Evolutionary conservation across 2,797 vertebrate species (phyloP).

Genomic region (Clarias pachynema): DNA sequence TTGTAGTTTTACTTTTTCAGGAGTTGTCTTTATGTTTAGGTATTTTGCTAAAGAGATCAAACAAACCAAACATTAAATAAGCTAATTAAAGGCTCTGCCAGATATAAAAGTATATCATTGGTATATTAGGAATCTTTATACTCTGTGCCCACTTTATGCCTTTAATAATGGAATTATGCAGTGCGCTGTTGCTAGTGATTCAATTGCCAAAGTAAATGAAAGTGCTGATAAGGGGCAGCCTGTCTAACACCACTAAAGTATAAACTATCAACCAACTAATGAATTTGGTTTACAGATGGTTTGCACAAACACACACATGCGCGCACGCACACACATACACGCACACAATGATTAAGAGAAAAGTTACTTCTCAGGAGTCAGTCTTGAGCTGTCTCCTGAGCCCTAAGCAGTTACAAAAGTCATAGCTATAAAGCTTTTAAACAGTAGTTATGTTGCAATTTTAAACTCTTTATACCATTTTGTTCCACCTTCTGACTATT

Average conservation of each 20-base stretch:
- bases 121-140: neutral
- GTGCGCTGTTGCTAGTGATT: conserved; percentile 10
- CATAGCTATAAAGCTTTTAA: neutral
- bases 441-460: neutral
- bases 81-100: neutral
- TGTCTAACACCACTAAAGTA: neutral
- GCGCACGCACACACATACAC: neutral
- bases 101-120: neutral
- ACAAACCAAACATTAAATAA: too few species aligned
- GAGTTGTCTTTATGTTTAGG: neutral
- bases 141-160: conserved; percentile 8
- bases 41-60: neutral
- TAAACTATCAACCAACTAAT: too few species aligned
- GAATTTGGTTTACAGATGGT: too few species aligned
- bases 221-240: neutral
- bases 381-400: neutral
- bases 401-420: too few species aligned
- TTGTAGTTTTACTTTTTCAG: neutral
- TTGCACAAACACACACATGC: neutral
- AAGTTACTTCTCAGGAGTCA: neutral
- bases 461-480: neutral
- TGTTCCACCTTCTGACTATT: neutral
- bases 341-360: neutral
- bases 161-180: conserved; percentile 10
- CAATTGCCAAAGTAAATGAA: conserved; percentile 12